These are phyloP conservation scores for Phodopus roborovskii DNA, from an alignment of 2,113 vertebrate species.

Conservation along the genomic window DNA sequence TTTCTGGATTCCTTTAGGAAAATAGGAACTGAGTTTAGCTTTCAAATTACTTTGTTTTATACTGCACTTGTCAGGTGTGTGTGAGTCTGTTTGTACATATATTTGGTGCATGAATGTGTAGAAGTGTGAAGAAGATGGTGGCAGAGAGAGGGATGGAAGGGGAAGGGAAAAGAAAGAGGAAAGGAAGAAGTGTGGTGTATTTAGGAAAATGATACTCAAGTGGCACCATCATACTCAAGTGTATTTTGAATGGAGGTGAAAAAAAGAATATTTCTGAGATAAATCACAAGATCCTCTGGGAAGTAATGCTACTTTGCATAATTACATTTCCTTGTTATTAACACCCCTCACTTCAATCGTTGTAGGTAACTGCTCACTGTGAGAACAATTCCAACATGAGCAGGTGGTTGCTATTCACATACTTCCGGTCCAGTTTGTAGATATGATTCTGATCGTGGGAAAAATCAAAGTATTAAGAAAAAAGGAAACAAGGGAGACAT, in stretches of 20 bases:
- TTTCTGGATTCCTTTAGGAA: constrained; percentile 44
- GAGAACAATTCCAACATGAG: constrained; percentile 23
- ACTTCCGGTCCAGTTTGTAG: not conserved
- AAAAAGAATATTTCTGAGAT: constrained; percentile 14
- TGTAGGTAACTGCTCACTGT: not conserved
- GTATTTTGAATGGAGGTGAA: not conserved
- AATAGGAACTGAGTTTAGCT: constrained; percentile 12
- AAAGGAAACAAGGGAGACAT: not conserved
- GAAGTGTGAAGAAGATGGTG: not conserved
- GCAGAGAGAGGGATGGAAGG: not conserved
- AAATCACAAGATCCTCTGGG: not conserved
- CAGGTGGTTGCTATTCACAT: not conserved
- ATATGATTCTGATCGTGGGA: constrained; percentile 22
- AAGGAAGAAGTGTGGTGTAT: too few relatives aligned
- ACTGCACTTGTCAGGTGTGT: not conserved
- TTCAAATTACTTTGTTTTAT: not conserved
- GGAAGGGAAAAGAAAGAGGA: not conserved
- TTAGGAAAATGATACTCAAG: not conserved
- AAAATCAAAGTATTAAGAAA: not conserved
- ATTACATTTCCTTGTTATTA: constrained; percentile 26
- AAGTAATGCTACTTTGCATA: not conserved
- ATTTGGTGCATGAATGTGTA: not conserved
- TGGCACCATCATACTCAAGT: not conserved
- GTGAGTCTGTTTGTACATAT: not conserved
- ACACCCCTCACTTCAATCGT: not conserved